Evolutionary conservation across 2,113 vertebrate genomes (phyloP).

Genomic region (Ciconia stormi): DNA sequence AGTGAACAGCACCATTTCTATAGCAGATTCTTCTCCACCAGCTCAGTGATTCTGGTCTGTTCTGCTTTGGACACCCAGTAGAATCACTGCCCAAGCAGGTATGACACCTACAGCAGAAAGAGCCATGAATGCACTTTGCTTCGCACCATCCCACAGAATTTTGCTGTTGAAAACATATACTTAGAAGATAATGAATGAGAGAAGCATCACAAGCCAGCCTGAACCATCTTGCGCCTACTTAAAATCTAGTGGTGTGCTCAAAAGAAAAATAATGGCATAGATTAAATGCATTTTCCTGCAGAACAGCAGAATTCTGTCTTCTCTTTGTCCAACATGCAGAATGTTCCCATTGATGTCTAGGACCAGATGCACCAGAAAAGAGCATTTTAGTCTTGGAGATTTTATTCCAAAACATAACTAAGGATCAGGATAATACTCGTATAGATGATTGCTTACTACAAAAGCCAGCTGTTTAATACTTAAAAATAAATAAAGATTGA

Average conservation of each 20-base stretch:
- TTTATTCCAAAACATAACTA: background rate
- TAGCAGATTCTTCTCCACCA: background rate
- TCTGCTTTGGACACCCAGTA: background rate
- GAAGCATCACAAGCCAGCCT: background rate
- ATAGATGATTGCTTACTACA: background rate
- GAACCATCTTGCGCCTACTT: background rate
- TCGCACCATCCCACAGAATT: background rate
- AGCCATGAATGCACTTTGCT: background rate
- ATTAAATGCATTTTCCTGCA: background rate
- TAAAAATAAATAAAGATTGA: constrained; percentile 26
- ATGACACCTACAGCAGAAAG: background rate
- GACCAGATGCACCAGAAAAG: background rate
- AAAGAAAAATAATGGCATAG: background rate
- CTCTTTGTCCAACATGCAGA: background rate
- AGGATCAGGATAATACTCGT: background rate
- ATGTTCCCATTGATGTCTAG: background rate
- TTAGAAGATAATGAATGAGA: background rate
- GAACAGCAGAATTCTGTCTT: background rate
- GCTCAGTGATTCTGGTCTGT: background rate
- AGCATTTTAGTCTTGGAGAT: background rate
- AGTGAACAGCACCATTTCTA: background rate
- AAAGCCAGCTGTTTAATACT: background rate
- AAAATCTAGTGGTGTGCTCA: background rate
- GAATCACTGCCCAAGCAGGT: background rate
- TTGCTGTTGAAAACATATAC: background rate